A percentile compares a stretch with the other conserved stretches of the same genome.
Evolutionary conservation across 2,888 invertebrate species (phyloP).

Genomic region (Barypeithes pellucidus): DNA sequence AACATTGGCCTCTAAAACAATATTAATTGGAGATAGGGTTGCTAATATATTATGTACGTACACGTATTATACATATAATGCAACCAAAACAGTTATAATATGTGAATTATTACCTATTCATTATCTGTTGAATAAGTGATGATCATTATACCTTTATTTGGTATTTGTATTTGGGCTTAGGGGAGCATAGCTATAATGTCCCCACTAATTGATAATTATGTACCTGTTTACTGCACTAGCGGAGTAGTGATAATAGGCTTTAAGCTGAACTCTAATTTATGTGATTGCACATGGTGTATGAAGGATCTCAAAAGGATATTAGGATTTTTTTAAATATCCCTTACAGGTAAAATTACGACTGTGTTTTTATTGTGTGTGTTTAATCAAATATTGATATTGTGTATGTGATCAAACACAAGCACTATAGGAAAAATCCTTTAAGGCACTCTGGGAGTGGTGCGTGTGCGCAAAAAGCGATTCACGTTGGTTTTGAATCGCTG

Average conservation of each 20-base stretch:
- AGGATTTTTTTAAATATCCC: no score
- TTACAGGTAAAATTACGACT: no score
- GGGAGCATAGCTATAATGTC: neutral
- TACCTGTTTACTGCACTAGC: conserved; percentile 6
- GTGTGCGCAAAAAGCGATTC: no score
- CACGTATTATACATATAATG: conserved; percentile 15
- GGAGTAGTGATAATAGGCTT: neutral
- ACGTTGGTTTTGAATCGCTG: no score
- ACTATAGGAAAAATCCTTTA: no score
- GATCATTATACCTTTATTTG: conserved; percentile 25
- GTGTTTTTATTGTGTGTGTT: no score
- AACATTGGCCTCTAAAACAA: conserved; percentile 23
- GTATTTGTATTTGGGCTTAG: conserved; percentile 19
- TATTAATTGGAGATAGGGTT: conserved; percentile 20
- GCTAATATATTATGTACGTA: conserved; percentile 8
- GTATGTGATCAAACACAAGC: no score
- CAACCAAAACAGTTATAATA: conserved; percentile 29
- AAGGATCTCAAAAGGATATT: no score
- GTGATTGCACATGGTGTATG: no score
- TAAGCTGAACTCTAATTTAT: neutral
- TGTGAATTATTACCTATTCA: conserved; percentile 30
- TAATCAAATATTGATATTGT: no score
- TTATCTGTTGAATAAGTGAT: conserved; percentile 19
- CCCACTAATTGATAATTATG: conserved; percentile 23
- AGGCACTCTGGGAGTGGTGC: no score